These are phyloP conservation scores for Girardinus metallicus DNA, from an alignment of 2,797 vertebrate species.

Conservation along the genomic window DNA sequence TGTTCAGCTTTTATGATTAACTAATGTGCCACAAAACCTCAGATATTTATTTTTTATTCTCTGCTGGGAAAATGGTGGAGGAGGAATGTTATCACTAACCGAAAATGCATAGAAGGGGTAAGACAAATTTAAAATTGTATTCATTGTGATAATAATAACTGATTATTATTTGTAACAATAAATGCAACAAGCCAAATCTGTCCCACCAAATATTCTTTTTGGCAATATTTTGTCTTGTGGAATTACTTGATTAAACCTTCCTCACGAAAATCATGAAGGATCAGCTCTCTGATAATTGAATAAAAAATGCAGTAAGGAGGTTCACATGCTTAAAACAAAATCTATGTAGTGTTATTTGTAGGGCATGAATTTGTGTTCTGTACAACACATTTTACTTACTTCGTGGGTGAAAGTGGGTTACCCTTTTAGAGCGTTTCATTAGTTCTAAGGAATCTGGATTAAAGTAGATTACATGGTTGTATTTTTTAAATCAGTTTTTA, in stretches of 20 bases:
- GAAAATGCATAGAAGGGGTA: background rate
- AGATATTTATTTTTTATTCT: background rate
- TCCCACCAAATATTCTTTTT: background rate
- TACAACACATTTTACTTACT: slow-evolving; percentile 40
- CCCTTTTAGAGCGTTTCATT: slow-evolving; percentile 38
- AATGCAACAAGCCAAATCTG: background rate
- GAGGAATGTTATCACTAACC: background rate
- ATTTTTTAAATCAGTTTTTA: background rate
- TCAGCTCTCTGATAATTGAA: background rate
- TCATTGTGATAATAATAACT: background rate
- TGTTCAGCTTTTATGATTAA: slow-evolving; percentile 7
- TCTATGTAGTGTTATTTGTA: slow-evolving; percentile 16
- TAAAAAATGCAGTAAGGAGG: background rate
- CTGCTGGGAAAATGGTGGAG: background rate
- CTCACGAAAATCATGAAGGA: background rate
- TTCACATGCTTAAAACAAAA: background rate
- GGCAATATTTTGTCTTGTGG: background rate
- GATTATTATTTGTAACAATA: background rate
- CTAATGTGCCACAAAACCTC: slow-evolving; percentile 1
- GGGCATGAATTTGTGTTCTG: slow-evolving; percentile 15
- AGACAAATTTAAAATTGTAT: background rate
- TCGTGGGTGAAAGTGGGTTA: slow-evolving; percentile 27
- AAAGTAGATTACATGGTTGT: slow-evolving; percentile 2
- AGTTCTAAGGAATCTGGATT: slow-evolving; percentile 30
- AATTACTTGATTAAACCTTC: background rate